Conservation (phyloP, 1,140 invertebrate species). For the Dermatophagoides farinae region DNA sequence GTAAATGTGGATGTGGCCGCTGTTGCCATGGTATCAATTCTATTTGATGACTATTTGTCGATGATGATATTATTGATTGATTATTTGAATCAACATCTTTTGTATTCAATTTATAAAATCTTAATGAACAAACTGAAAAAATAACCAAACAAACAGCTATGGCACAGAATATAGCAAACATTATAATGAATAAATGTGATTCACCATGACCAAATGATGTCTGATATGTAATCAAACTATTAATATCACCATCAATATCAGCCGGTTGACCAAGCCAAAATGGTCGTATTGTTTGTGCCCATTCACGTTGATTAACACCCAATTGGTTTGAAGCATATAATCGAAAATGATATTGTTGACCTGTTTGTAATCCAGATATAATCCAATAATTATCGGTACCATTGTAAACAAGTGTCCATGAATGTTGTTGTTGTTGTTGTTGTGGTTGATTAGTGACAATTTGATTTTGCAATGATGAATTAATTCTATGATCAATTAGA, state of each 20-base stretch:
- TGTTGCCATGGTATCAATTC: conserved; percentile 5
- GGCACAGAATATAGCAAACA: neutral
- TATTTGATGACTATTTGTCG: neutral
- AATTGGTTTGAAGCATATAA: conserved; percentile 53
- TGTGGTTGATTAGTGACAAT: neutral
- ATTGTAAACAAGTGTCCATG: conserved; percentile 53
- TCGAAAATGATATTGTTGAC: conserved; percentile 42
- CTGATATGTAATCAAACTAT: too few species aligned
- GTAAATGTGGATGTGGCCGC: conserved; percentile 12
- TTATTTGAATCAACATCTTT: neutral
- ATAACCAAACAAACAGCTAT: neutral
- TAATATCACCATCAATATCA: too few species aligned
- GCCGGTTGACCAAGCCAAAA: too few species aligned
- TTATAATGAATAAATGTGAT: too few species aligned
- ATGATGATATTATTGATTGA: neutral
- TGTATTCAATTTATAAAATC: neutral
- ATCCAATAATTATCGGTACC: conserved; percentile 62
- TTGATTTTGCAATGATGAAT: neutral
- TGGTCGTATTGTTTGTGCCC: too few species aligned
- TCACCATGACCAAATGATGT: too few species aligned
- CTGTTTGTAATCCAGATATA: conserved; percentile 38
- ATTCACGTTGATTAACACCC: conserved; percentile 29
- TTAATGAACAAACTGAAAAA: neutral
- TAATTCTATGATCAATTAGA: neutral
- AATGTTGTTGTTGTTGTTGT: neutral